These are phyloP conservation scores for Diceros bicornis DNA, from an alignment of 2,797 vertebrate genomes.

Conservation along the genomic window DNA sequence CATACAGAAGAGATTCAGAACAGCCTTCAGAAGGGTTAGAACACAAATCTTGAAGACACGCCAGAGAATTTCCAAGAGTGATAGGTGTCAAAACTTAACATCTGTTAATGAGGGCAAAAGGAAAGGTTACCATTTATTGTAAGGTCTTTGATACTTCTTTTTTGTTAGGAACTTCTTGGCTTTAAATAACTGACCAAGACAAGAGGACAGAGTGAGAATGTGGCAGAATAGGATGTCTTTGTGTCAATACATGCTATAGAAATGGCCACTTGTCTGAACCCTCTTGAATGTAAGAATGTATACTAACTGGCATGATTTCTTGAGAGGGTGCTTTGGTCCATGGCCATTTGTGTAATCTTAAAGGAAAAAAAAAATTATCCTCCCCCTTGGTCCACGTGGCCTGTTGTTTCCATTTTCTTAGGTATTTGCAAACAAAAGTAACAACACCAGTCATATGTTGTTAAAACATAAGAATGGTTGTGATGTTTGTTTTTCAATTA, in stretches of 20 bases:
- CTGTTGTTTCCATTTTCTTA: not conserved
- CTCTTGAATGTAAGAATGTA: not conserved
- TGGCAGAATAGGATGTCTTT: rapidly evolving
- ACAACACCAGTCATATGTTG: not conserved
- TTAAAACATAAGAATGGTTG: not conserved
- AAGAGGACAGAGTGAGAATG: not conserved
- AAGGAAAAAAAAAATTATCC: not conserved
- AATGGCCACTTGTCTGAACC: not conserved
- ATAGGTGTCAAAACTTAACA: not conserved
- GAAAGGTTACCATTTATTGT: not conserved
- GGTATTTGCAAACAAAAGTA: not conserved
- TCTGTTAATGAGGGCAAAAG: not conserved
- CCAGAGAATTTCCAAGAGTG: conserved; percentile 14
- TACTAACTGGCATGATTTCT: not conserved
- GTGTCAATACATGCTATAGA: rapidly evolving
- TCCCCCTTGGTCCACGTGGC: not conserved
- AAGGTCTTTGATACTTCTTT: not conserved
- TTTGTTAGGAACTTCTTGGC: not conserved
- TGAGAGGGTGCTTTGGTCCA: rapidly evolving
- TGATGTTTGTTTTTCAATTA: not conserved
- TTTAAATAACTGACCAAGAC: not conserved
- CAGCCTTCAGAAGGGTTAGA: conserved; percentile 66
- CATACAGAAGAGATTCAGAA: not conserved
- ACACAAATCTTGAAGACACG: conserved; percentile 37
- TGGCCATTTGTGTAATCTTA: not conserved